Percentiles rank a stretch among this genome's conserved stretches.
Conservation (phyloP, 2,888 invertebrate species). For the Brachypalpus laphriformis region DNA sequence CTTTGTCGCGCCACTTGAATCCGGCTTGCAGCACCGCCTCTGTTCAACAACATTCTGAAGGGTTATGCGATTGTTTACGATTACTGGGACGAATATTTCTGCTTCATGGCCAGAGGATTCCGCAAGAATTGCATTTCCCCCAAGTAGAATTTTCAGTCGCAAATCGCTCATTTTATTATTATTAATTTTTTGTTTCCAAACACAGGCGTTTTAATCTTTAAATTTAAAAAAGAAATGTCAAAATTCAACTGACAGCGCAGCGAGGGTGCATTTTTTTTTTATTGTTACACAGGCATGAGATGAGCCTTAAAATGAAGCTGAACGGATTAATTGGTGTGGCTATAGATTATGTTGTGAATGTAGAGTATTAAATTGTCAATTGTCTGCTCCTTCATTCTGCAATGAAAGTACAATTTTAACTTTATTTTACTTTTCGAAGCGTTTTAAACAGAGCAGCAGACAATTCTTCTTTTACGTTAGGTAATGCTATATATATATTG, state of each 20-base stretch:
- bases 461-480: no score
- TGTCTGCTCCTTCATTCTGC: no score
- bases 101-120: slow-evolving; percentile 77
- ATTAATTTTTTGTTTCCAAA: neutral
- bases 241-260: neutral
- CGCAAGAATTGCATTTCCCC: slow-evolving; percentile 78
- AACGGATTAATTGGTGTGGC: no score
- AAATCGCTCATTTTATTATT: neutral
- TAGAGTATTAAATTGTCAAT: no score
- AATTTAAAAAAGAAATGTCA: neutral
- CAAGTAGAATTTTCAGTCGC: slow-evolving; percentile 77
- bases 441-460: no score
- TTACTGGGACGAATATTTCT: slow-evolving; percentile 79
- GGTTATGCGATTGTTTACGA: slow-evolving; percentile 78
- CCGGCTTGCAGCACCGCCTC: slow-evolving; percentile 76
- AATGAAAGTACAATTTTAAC: no score
- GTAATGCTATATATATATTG: no score
- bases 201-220: neutral
- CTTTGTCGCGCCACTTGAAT: no score
- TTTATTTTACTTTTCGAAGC: no score
- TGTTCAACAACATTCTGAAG: slow-evolving; percentile 78
- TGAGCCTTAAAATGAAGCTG: no score
- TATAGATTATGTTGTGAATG: no score
- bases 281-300: neutral
- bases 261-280: neutral